Base-by-base conservation (phyloP, 2,797 vertebrate genomes). In the Menidia menidia region DNA sequence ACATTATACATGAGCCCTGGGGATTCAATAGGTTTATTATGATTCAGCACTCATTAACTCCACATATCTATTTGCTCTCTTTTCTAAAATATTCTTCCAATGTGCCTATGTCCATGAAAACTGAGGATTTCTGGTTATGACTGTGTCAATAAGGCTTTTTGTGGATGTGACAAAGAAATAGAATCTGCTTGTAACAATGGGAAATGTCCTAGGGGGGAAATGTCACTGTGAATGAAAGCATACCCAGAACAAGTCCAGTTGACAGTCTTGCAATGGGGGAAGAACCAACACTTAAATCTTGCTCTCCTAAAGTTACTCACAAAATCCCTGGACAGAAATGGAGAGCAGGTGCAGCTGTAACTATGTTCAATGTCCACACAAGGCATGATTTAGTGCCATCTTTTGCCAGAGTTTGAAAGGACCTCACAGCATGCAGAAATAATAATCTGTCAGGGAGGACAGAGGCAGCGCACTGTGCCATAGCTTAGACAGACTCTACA, bases 141-240 rank as follows among this genome's bases (percentile, higher is more conserved):
- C 15, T 10, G 2, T 61, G 67, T 19, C 57, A 8, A 53, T 57
- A 18, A 31, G 54, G 61, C 30, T 31, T 65, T 56, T 60, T 56
- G 15, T 54, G 56, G 65, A 51, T 11, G 35, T 39, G 7, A 39
- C 2, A 39, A 39, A 7, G 10, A 39, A 39, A 39, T 39, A 39
- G 9, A 39, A 39, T 6, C 35, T 39, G 35, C 9, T 39, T 39
- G 35, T 9, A 6, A 9, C 35, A 39, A 39, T 39, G 9, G 9
- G 9, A 39, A 9, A 6, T 39, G 35, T 39, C 35, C 5, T 9
- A 39, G 35, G 6, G 35, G 35, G 10, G 10, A 39, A 7, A 39
- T 39, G 35, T 39, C 35, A 5, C 35, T 10, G 35, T 39, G 35
- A 39, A 39, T 39, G 7, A 39, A 10, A 7, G 35, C 10, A 39